Evolutionary conservation across 1,140 invertebrate species (phyloP).

Genomic region (Drosophila leontia): DNA sequence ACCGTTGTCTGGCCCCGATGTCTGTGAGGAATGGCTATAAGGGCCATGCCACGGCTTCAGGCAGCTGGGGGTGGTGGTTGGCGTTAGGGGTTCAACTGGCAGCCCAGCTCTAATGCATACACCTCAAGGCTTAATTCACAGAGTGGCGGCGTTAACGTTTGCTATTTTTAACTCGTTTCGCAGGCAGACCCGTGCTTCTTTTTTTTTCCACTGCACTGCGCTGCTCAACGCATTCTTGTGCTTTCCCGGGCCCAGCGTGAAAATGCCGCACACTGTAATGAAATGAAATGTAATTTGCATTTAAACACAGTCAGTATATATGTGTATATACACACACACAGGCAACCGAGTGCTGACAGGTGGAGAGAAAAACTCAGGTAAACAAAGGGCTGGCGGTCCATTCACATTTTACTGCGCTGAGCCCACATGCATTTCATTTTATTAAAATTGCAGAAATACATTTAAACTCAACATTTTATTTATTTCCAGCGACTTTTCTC

Average conservation of each 20-base stretch:
- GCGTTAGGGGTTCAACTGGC: slow-evolving; percentile 53
- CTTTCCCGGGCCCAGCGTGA: slow-evolving; percentile 64
- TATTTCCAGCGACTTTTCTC: slow-evolving; percentile 30
- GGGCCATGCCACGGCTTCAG: slow-evolving; percentile 2
- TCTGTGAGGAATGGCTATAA: slow-evolving; percentile 23
- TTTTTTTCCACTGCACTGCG: slow-evolving; percentile 17
- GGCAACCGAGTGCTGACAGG: slow-evolving; percentile 19
- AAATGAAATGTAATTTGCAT: slow-evolving; percentile 83
- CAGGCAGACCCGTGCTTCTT: slow-evolving; percentile 53
- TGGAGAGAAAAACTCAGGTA: slow-evolving; percentile 15
- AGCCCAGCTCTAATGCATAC: slow-evolving; percentile 70
- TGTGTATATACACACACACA: not conserved
- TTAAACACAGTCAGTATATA: slow-evolving; percentile 58
- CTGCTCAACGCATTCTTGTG: slow-evolving; percentile 58
- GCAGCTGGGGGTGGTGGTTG: not conserved
- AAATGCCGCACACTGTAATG: slow-evolving; percentile 77
- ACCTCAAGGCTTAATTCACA: slow-evolving; percentile 65
- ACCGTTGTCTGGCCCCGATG: slow-evolving; percentile 52
- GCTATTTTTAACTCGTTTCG: slow-evolving; percentile 80
- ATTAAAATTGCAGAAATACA: slow-evolving; percentile 81
- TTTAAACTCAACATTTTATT: slow-evolving; percentile 69
- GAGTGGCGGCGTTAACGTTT: slow-evolving; percentile 69
- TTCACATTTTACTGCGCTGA: slow-evolving; percentile 65
- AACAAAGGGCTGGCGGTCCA: slow-evolving; percentile 54
- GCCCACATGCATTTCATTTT: slow-evolving; percentile 80